Evolutionary conservation across 2,797 vertebrate species (phyloP).

Genomic region (Podarcis lilfordi): DNA sequence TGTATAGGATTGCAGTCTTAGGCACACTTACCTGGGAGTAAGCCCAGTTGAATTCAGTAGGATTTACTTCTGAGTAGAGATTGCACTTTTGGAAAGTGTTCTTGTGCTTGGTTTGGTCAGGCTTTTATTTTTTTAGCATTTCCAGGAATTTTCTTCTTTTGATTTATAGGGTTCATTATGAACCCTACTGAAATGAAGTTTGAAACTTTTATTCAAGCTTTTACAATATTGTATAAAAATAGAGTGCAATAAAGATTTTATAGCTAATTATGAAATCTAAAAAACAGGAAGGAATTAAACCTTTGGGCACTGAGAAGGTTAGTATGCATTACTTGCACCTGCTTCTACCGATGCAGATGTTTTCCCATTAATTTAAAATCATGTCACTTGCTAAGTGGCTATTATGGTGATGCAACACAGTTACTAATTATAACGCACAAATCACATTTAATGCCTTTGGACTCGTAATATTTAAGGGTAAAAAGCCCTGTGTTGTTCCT

Average conservation of each 20-base stretch:
- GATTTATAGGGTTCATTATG: too few species aligned
- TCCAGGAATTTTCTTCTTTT: too few species aligned
- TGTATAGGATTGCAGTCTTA: neutral
- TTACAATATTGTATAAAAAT: too few species aligned
- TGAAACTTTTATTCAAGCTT: too few species aligned
- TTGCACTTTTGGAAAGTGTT: too few species aligned
- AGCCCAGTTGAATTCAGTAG: too few species aligned
- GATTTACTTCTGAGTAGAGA: neutral
- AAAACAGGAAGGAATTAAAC: neutral
- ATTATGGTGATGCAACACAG: neutral
- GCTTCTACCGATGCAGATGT: neutral
- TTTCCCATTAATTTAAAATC: neutral
- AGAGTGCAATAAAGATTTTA: neutral
- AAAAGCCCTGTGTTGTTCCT: neutral
- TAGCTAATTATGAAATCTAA: conserved; percentile 3
- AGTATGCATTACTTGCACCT: neutral
- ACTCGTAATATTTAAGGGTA: neutral
- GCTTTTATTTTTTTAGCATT: too few species aligned
- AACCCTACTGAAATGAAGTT: too few species aligned
- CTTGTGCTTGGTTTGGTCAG: too few species aligned
- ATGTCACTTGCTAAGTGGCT: neutral
- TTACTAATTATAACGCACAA: neutral
- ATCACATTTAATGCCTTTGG: neutral
- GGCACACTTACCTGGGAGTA: neutral
- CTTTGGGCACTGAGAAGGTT: neutral